These are phyloP conservation scores for Acipenser transmontanus DNA, from an alignment of 2,797 vertebrate genomes.

Conservation along the genomic window DNA sequence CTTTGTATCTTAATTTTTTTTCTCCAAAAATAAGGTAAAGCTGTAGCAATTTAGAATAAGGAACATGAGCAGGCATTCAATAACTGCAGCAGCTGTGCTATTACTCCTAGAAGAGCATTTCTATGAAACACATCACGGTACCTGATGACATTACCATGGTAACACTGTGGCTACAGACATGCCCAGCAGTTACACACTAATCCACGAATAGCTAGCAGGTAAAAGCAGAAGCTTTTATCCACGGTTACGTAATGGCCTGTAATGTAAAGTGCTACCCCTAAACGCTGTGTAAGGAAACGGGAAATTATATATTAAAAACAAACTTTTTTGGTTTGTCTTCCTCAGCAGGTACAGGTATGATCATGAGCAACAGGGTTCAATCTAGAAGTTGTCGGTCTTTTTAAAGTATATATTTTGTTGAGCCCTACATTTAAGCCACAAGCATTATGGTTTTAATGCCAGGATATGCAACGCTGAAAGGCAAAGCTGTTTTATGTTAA, in stretches of 20 bases:
- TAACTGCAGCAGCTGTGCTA: no score
- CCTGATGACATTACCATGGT: no score
- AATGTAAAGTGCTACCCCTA: no score
- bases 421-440: neutral
- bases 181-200: no score
- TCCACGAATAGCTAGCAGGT: no score
- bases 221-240: neutral
- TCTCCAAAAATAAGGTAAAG: no score
- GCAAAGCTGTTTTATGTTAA: neutral
- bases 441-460: neutral
- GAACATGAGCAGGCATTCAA: no score
- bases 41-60: no score
- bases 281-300: constrained; percentile 14
- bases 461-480: neutral
- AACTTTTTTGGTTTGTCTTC: constrained; percentile 10
- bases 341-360: neutral
- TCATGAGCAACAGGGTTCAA: constrained; percentile 2
- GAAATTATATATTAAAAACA: neutral
- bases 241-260: no score
- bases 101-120: no score
- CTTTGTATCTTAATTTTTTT: constrained; percentile 38
- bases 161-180: no score
- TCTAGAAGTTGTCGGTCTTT: neutral
- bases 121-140: no score
- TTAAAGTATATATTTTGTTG: neutral